Conservation (phyloP, 2,113 vertebrate genomes). For the Chlorodrepanis virens region DNA sequence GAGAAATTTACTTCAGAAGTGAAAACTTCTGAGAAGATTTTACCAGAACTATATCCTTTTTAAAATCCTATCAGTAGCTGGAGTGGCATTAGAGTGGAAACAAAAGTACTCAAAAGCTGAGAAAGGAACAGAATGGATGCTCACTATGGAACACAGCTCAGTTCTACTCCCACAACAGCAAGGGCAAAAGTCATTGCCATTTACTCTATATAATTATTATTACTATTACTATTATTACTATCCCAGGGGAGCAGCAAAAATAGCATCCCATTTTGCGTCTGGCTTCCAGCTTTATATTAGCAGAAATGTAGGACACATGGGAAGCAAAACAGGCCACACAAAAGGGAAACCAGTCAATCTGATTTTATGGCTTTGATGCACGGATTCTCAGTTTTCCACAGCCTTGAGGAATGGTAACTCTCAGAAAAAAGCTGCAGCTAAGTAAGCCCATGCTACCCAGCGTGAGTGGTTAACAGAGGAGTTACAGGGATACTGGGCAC, state of each 20-base stretch:
- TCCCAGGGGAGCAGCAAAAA: neutral
- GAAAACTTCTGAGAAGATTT: neutral
- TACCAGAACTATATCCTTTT: neutral
- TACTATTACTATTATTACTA: neutral
- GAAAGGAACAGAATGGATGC: neutral
- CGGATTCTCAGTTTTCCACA: neutral
- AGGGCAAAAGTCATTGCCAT: neutral
- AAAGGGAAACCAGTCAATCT: neutral
- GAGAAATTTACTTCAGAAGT: neutral
- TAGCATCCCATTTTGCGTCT: neutral
- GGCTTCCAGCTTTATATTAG: neutral
- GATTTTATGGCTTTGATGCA: neutral
- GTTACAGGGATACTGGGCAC: fast-evolving
- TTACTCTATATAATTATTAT: neutral
- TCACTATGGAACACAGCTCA: neutral
- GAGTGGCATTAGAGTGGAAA: neutral
- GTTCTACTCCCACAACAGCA: neutral
- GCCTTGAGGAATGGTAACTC: neutral
- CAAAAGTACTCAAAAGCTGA: neutral
- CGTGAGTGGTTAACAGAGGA: neutral
- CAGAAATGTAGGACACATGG: neutral
- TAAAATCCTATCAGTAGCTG: neutral
- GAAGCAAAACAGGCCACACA: neutral
- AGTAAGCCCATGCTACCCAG: neutral
- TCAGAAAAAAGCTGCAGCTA: neutral